Evolutionary conservation across 1,140 invertebrate genomes (phyloP), one percentile per base, ranked within the genome.

Genomic region (Reticulitermes speratus): DNA sequence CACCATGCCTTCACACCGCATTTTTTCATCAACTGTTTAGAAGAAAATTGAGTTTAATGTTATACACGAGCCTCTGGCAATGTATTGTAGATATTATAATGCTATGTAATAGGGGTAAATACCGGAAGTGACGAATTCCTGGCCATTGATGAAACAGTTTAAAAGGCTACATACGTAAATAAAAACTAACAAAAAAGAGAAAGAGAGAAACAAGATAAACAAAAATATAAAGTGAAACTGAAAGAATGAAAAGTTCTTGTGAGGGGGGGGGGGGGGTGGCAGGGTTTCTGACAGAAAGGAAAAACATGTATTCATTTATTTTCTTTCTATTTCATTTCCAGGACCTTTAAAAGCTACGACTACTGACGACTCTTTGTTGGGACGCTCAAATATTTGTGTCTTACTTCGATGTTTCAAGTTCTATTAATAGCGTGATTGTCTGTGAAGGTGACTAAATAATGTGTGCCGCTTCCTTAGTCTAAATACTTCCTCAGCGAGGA

Each of bases 381-480:
- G 65, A 9, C 7, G 14, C 14, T 55, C 19, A 30, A 30, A 30
- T 30, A 75, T 75, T 75, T 75, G 5, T 75, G n/a, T 75, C n/a
- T 75, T 30, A 25, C n/a, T 30, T 25, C 0, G n/a, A 30, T 25
- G 25, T 9, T 16, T 65, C 21, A 16, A n/a, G 59, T 19, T 8
- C 65, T 25, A 75, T 75, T n/a, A 75, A 75, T 75, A 75, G n/a
- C n/a, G 65, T 75, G 65, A 75, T 75, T 30, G 65, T n/a, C 65
- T 75, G 14, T 25, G 2, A 75, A 75, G 65, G 65, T 75, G 25
- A 75, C 5, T 75, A 75, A 75, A 25, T 14, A 30, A 30, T 75
- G 9, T 3, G n/a, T 30, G n/a, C 8, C n/a, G 0, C 5, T 2
- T 25, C n/a, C n/a, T 30, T 75, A 38, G 38, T 5, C 38, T 12